Evolutionary conservation across 2,888 invertebrate genomes (phyloP).

Genomic region (Cynaeus angustus): DNA sequence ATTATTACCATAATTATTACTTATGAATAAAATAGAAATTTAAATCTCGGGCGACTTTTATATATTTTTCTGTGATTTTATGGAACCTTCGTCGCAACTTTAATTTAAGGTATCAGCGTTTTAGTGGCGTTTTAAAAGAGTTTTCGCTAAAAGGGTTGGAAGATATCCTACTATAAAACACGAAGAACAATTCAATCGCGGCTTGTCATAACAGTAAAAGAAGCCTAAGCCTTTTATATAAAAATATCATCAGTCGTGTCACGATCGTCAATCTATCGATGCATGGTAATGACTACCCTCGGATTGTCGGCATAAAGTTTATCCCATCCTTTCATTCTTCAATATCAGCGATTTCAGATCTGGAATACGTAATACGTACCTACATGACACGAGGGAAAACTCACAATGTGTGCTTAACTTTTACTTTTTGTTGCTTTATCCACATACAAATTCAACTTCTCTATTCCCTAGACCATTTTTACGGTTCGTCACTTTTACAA

Average conservation of each 20-base stretch:
- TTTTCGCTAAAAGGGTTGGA: constrained; percentile 1
- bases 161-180: constrained; percentile 6
- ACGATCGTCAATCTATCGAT: constrained; percentile 51
- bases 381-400: constrained; percentile 47
- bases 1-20: too few species aligned
- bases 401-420: constrained; percentile 51
- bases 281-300: constrained; percentile 52
- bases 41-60: too few species aligned
- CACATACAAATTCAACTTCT: constrained; percentile 46
- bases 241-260: constrained; percentile 49
- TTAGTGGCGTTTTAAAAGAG: too few species aligned
- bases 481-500: constrained; percentile 34
- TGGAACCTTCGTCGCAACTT: too few species aligned
- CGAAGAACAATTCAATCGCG: constrained; percentile 37
- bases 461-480: constrained; percentile 47
- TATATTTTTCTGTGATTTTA: too few species aligned
- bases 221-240: constrained; percentile 22
- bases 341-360: constrained; percentile 52
- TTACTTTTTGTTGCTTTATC: constrained; percentile 48
- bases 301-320: constrained; percentile 54
- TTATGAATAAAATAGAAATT: too few species aligned
- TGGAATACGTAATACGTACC: constrained; percentile 52
- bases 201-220: constrained; percentile 18
- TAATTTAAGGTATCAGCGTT: too few species aligned
- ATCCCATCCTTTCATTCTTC: constrained; percentile 45